These are phyloP conservation scores for Acridotheres tristis DNA, from an alignment of 2,797 vertebrate species.

Conservation along the genomic window DNA sequence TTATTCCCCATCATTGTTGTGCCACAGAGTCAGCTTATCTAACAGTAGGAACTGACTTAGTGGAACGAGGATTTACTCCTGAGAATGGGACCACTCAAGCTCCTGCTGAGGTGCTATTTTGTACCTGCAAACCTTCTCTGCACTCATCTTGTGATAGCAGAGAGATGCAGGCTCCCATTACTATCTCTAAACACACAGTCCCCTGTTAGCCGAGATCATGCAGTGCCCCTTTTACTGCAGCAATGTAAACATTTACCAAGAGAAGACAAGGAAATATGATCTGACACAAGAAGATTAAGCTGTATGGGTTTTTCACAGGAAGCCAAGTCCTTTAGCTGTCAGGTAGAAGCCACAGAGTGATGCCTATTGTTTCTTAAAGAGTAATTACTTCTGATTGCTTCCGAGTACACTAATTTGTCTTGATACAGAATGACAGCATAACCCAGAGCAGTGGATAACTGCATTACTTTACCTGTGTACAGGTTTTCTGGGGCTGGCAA, in stretches of 20 bases:
- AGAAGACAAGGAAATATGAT: constrained; percentile 60
- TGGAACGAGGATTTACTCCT: neutral
- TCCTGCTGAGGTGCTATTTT: neutral
- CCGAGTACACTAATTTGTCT: constrained; percentile 65
- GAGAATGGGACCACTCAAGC: neutral
- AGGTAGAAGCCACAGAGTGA: constrained; percentile 61
- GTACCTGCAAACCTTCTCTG: neutral
- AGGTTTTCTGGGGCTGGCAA: constrained; percentile 70
- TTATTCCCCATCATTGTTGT: neutral
- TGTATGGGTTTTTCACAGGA: constrained; percentile 57
- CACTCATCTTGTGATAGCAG: neutral
- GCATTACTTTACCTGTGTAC: constrained; percentile 75
- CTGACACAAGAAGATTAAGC: constrained; percentile 67
- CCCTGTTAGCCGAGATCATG: constrained; percentile 2
- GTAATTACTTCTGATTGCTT: constrained; percentile 69
- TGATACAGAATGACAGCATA: constrained; percentile 30
- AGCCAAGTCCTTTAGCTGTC: constrained; percentile 58
- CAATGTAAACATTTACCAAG: constrained; percentile 65
- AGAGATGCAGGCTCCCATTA: constrained; percentile 9
- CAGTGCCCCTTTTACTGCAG: constrained; percentile 34
- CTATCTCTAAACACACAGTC: constrained; percentile 20
- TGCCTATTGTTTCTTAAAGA: constrained; percentile 65
- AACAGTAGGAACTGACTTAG: neutral
- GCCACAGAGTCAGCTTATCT: neutral
- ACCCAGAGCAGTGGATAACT: constrained; percentile 7